Evolutionary conservation across 2,113 vertebrate genomes (phyloP).

Genomic region (Mesitornis unicolor): DNA sequence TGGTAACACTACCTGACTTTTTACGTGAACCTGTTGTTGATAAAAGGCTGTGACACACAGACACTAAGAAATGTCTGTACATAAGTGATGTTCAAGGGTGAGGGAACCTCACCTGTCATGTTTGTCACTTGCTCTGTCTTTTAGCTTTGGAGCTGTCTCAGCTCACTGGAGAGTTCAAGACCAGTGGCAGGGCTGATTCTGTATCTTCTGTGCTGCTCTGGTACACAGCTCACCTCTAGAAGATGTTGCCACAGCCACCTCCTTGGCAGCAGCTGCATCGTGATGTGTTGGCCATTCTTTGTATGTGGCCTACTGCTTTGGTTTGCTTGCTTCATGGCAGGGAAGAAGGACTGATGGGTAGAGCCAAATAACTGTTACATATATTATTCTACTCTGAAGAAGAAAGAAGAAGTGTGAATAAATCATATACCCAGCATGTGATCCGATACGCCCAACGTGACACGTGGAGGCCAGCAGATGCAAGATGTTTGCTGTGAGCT

Average conservation of each 20-base stretch:
- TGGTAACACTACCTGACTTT: not conserved
- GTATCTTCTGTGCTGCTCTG: not conserved
- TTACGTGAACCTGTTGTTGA: fast-evolving
- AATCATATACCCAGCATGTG: not conserved
- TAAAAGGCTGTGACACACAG: not conserved
- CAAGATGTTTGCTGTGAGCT: not conserved
- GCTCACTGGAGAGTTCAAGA: not conserved
- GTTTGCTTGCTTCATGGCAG: not conserved
- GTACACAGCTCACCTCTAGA: not conserved
- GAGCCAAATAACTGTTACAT: not conserved
- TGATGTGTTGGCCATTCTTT: fast-evolving
- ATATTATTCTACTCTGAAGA: not conserved
- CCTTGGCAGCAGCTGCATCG: not conserved
- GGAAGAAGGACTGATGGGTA: not conserved
- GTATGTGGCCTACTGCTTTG: not conserved
- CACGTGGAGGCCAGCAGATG: not conserved
- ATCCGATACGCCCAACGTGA: fast-evolving
- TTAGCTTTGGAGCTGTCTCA: not conserved
- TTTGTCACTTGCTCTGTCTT: not conserved
- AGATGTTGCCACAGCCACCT: fast-evolving
- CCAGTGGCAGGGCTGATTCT: not conserved
- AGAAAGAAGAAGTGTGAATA: not conserved
- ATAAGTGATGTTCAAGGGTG: not conserved
- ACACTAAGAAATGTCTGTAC: not conserved
- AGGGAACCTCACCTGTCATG: not conserved